These are phyloP conservation scores for Cistogaster globosa DNA, from an alignment of 2,888 invertebrate genomes.

Conservation along the genomic window DNA sequence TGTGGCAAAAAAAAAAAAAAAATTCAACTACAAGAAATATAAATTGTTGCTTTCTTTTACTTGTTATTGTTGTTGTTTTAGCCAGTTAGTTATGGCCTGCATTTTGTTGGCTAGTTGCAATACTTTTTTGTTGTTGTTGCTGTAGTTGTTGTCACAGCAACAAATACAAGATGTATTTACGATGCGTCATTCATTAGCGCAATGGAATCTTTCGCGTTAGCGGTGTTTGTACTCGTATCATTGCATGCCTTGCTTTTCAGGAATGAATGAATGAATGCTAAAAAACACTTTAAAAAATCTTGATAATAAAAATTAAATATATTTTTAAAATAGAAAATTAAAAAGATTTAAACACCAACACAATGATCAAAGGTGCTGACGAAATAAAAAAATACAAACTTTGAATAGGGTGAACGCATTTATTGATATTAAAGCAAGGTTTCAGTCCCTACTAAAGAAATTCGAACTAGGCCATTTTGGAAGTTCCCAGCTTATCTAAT, in stretches of 20 bases:
- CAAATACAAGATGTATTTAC: constrained; percentile 21
- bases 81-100: constrained; percentile 30
- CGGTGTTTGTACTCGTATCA: constrained; percentile 7
- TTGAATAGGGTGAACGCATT: no score
- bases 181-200: constrained; percentile 64
- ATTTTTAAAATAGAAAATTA: not conserved
- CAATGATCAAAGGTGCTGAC: no score
- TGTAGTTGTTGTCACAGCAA: not conserved
- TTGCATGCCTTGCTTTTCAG: not conserved
- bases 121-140: constrained; percentile 28
- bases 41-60: constrained; percentile 52
- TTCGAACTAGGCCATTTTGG: no score
- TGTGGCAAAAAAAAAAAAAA: constrained; percentile 19
- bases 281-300: constrained; percentile 26
- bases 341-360: no score
- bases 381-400: no score
- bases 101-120: constrained; percentile 29
- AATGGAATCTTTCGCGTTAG: constrained; percentile 53
- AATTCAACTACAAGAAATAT: constrained; percentile 22
- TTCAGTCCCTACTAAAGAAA: no score
- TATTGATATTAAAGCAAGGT: no score
- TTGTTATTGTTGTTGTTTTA: constrained; percentile 47
- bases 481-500: no score
- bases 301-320: not conserved
- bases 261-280: constrained; percentile 4